These are phyloP conservation scores for Drosophila antonietae DNA, from an alignment of 2,888 invertebrate genomes.

Conservation along the genomic window DNA sequence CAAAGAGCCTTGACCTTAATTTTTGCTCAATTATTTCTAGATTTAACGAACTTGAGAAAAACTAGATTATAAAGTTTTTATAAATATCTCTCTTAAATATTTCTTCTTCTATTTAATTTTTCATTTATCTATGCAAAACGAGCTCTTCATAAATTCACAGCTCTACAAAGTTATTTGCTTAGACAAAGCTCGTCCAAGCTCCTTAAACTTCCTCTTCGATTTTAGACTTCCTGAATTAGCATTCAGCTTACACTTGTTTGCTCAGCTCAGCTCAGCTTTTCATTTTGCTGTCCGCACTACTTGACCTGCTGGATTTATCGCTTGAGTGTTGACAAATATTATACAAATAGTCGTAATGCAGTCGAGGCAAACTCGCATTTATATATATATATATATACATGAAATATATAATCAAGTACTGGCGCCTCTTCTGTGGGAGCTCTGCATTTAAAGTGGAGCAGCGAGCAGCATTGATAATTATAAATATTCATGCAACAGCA, in stretches of 20 bases:
- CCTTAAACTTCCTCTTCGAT: too few species aligned
- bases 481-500: constrained; percentile 72
- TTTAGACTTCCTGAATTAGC: constrained; percentile 4
- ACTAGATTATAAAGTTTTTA: too few species aligned
- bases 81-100: too few species aligned
- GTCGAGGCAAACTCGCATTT: background rate
- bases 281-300: constrained; percentile 4
- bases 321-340: constrained; percentile 17
- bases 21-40: background rate
- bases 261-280: background rate
- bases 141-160: background rate
- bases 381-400: background rate
- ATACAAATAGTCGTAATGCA: constrained; percentile 17
- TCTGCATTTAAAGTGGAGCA: constrained; percentile 29
- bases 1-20: background rate
- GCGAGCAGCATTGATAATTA: constrained; percentile 63
- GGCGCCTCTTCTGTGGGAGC: constrained; percentile 14
- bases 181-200: too few species aligned
- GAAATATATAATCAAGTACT: constrained; percentile 26
- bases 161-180: background rate
- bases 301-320: background rate
- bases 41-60: background rate
- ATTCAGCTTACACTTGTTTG: background rate
- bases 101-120: background rate
- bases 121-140: background rate